These are phyloP conservation scores for Proisotoma minuta DNA, from an alignment of 2,888 invertebrate genomes.

Conservation along the genomic window DNA sequence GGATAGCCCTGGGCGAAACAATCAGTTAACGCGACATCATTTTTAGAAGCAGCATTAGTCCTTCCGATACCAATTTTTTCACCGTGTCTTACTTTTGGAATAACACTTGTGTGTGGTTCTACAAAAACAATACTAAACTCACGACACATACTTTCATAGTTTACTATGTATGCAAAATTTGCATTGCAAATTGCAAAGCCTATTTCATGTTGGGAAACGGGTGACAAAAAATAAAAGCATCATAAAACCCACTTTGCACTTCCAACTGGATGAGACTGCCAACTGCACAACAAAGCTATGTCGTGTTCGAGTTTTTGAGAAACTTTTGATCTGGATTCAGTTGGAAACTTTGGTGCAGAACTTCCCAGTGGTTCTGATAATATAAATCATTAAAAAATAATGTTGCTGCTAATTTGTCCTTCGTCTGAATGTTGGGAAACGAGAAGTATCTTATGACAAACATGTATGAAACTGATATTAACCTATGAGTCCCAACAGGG, in stretches of 20 bases:
- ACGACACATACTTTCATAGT: too few species aligned
- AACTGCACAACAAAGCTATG: conserved; percentile 42
- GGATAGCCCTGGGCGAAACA: conserved; percentile 64
- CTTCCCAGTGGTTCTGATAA: conserved; percentile 74
- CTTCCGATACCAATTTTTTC: conserved; percentile 48
- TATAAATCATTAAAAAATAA: too few species aligned
- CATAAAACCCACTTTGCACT: too few species aligned
- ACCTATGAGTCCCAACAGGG: conserved; percentile 32
- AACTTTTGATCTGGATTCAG: conserved; percentile 50
- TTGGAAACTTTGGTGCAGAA: conserved; percentile 65
- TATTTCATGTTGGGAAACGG: too few species aligned
- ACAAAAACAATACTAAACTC: too few species aligned
- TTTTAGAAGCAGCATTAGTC: conserved; percentile 27
- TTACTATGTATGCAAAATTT: too few species aligned
- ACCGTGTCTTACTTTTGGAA: conserved; percentile 48
- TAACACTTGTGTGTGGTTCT: conserved; percentile 48
- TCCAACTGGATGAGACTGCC: conserved; percentile 47
- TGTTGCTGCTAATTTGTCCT: too few species aligned
- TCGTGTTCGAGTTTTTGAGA: conserved; percentile 29
- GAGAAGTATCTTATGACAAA: too few species aligned
- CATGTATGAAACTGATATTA: too few species aligned
- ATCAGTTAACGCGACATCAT: conserved; percentile 57
- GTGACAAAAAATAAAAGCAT: too few species aligned
- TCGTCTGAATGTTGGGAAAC: too few species aligned
- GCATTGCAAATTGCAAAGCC: too few species aligned